Percentiles rank a stretch among this genome's conserved stretches.
These are phyloP conservation scores for Ceratina australensis DNA, from an alignment of 1,140 invertebrate species.

Conservation along the genomic window DNA sequence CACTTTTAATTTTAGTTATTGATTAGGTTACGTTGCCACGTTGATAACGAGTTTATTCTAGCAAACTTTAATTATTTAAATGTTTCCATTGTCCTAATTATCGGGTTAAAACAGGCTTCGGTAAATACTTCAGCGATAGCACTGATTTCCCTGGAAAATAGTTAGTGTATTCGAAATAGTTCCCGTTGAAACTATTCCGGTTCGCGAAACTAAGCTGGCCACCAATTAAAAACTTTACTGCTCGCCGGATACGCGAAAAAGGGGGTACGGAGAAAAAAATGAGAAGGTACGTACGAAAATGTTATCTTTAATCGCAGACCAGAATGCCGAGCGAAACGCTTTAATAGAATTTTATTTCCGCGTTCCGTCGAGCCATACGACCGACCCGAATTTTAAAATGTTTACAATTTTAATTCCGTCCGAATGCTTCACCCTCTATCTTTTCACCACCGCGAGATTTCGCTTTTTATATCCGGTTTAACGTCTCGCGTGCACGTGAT, in stretches of 20 bases:
- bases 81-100: background rate
- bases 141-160: background rate
- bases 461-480: constrained; percentile 17
- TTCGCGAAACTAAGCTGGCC: background rate
- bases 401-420: constrained; percentile 21
- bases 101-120: background rate
- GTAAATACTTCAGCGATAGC: background rate
- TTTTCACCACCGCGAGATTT: constrained; percentile 10
- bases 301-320: background rate
- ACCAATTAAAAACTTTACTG: background rate
- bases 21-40: background rate
- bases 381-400: constrained; percentile 16
- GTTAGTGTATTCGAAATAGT: background rate
- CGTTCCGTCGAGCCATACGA: background rate
- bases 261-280: no score
- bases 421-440: background rate
- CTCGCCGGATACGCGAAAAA: no score
- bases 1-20: no score
- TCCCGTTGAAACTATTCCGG: background rate
- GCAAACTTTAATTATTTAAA: background rate
- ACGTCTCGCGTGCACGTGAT: constrained; percentile 8
- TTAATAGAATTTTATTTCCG: constrained; percentile 12
- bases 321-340: background rate
- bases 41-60: no score
- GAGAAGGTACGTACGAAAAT: background rate